Evolutionary conservation across 2,888 invertebrate genomes (phyloP).

Genomic region (Lycophotia porphyrea): DNA sequence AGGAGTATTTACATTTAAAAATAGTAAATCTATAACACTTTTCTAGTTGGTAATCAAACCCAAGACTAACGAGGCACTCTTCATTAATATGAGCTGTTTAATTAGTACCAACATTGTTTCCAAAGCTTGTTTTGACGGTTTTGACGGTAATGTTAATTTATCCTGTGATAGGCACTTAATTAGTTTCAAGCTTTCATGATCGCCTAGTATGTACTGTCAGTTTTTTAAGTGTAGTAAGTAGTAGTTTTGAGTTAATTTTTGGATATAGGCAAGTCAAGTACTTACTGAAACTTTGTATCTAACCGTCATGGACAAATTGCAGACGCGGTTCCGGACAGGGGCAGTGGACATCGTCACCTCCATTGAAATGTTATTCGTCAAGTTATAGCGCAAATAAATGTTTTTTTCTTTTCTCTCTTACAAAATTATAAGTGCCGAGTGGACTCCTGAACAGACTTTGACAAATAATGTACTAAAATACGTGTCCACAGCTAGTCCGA

Average conservation of each 20-base stretch:
- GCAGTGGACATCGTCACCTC: background rate
- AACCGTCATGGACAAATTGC: background rate
- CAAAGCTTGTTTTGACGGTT: background rate
- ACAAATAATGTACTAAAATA: background rate
- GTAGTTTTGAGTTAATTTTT: background rate
- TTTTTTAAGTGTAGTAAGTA: background rate
- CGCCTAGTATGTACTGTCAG: background rate
- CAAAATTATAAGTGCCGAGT: background rate
- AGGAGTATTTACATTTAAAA: background rate
- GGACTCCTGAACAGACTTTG: background rate
- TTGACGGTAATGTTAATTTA: background rate
- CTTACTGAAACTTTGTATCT: background rate
- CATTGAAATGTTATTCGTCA: background rate
- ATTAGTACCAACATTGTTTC: background rate
- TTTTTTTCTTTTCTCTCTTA: background rate
- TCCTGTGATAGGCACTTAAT: no score
- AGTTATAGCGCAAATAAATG: background rate
- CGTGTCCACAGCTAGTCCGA: background rate
- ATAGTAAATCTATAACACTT: background rate
- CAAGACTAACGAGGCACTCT: no score
- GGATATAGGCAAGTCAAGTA: background rate
- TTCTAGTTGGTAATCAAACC: background rate
- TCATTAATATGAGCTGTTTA: slow-evolving; percentile 19
- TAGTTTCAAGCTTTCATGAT: slow-evolving; percentile 6
- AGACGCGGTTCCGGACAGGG: background rate